Conservation (phyloP, 2,797 vertebrate genomes). For the Danio kyathit region DNA sequence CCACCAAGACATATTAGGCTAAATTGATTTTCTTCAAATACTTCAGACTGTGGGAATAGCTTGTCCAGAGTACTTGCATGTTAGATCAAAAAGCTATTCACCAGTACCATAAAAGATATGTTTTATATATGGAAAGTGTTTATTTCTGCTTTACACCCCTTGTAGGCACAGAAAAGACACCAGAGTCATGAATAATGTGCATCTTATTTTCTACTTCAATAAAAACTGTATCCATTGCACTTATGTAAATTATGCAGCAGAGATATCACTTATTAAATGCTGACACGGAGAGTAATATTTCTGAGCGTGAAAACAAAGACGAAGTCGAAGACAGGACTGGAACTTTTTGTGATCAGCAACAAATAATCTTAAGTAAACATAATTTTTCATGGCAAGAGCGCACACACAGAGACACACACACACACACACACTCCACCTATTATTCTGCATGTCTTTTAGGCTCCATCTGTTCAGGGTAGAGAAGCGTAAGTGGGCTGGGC, state of each 20-base stretch:
- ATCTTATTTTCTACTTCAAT: conserved; percentile 50
- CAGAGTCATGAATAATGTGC: conserved; percentile 49
- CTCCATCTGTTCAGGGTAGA: conserved; percentile 47
- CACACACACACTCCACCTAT: conserved; percentile 9
- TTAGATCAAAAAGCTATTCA: conserved; percentile 34
- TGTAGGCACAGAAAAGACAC: conserved; percentile 42
- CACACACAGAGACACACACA: neutral
- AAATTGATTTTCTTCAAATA: conserved; percentile 40
- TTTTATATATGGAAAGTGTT: conserved; percentile 44
- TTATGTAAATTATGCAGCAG: conserved; percentile 22
- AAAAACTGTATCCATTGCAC: conserved; percentile 33
- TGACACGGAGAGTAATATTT: conserved; percentile 10
- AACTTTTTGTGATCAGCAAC: conserved; percentile 20
- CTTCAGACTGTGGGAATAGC: conserved; percentile 32
- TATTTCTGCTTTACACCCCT: conserved; percentile 29
- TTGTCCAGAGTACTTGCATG: conserved; percentile 45
- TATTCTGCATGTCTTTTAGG: conserved; percentile 34
- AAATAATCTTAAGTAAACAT: conserved; percentile 5
- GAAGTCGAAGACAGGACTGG: conserved; percentile 17
- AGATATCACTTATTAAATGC: conserved; percentile 11
- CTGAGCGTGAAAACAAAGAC: conserved; percentile 30
- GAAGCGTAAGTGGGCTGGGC: conserved; percentile 36
- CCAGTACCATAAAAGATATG: neutral
- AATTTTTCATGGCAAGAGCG: neutral
- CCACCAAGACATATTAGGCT: conserved; percentile 8